Percentiles rank a stretch among this genome's conserved stretches.
These are phyloP conservation scores for Nematopogon swammerdamellus DNA, from an alignment of 2,888 invertebrate genomes.

Conservation along the genomic window DNA sequence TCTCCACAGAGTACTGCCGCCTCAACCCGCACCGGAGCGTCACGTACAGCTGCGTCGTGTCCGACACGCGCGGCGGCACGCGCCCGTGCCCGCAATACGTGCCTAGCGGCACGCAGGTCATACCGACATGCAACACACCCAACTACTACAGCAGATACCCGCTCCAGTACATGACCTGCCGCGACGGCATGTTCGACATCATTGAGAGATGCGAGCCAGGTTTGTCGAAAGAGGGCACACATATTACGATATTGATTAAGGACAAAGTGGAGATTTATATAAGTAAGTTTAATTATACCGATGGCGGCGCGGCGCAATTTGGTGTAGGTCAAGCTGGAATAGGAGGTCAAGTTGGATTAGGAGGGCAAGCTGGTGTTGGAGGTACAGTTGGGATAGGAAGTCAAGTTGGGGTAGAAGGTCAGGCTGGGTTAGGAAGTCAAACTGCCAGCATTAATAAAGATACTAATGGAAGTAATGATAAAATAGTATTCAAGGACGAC, in stretches of 20 bases:
- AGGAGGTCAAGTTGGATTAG: not conserved
- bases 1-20: slow-evolving; percentile 22
- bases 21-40: slow-evolving; percentile 21
- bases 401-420: too few species aligned
- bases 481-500: not conserved
- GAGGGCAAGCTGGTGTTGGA: not conserved
- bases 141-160: slow-evolving; percentile 24
- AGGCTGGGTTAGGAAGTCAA: too few species aligned
- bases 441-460: not conserved
- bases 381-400: too few species aligned
- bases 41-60: slow-evolving; percentile 20
- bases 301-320: not conserved
- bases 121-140: slow-evolving; percentile 21
- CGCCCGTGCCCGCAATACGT: slow-evolving; percentile 19
- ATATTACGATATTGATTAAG: slow-evolving; percentile 25
- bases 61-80: slow-evolving; percentile 13
- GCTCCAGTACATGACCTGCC: slow-evolving; percentile 22
- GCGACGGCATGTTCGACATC: slow-evolving; percentile 25
- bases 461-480: not conserved
- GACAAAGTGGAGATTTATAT: slow-evolving; percentile 23
- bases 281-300: slow-evolving; percentile 12
- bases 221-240: slow-evolving; percentile 25
- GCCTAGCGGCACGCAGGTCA: slow-evolving; percentile 21
- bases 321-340: not conserved
- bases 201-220: slow-evolving; percentile 25